Conservation (phyloP, 2,888 invertebrate genomes). For the Aporophyla nigra region DNA sequence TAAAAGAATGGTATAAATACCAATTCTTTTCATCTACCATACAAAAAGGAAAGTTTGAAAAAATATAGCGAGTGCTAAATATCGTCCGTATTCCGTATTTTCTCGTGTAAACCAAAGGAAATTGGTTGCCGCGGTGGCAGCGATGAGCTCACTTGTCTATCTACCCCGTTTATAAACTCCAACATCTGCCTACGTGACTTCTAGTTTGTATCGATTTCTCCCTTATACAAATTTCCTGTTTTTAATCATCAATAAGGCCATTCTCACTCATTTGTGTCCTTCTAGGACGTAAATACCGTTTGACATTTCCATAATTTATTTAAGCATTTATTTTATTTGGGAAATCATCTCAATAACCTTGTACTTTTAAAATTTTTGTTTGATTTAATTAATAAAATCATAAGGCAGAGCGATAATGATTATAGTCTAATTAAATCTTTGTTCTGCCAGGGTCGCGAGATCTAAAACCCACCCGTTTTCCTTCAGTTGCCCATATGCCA, state of each 20-base stretch:
- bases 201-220: not conserved
- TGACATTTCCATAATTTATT: too few species aligned
- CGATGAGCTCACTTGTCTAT: constrained; percentile 10
- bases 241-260: too few species aligned
- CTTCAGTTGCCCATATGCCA: too few species aligned
- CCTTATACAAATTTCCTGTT: not conserved
- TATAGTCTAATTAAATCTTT: not conserved
- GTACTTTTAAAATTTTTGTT: not conserved
- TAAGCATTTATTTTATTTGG: too few species aligned
- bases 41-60: constrained; percentile 18
- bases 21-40: not conserved
- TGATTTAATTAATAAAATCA: not conserved
- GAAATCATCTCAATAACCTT: too few species aligned
- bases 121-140: constrained; percentile 34
- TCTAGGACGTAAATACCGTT: too few species aligned
- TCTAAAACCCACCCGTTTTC: too few species aligned
- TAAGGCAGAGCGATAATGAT: not conserved
- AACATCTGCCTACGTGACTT: constrained; percentile 22
- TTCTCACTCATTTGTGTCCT: too few species aligned
- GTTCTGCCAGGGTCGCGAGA: too few species aligned
- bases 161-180: constrained; percentile 2
- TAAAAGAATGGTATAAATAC: not conserved
- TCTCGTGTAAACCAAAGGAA: constrained; percentile 38
- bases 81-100: constrained; percentile 18
- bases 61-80: not conserved